These are phyloP conservation scores for Tetragnatha montana DNA, from an alignment of 2,888 invertebrate genomes.

Conservation along the genomic window DNA sequence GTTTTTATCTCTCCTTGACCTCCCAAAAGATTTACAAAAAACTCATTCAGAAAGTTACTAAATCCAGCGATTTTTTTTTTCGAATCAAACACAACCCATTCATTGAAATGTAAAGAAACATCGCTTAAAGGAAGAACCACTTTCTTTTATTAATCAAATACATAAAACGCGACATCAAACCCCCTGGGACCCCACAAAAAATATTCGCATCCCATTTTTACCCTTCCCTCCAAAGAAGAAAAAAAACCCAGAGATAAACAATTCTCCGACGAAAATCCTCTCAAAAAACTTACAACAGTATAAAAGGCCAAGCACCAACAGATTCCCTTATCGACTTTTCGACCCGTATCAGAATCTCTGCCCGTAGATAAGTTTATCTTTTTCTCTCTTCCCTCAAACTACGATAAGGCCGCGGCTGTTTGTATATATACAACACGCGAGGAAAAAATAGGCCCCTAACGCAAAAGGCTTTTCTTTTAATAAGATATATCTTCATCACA, in stretches of 20 bases:
- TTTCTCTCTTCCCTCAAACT: neutral
- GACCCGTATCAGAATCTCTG: slow-evolving; percentile 38
- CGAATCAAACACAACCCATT: neutral
- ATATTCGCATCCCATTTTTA: neutral
- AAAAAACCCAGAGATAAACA: neutral
- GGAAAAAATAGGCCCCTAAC: slow-evolving; percentile 31
- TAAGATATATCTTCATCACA: slow-evolving; percentile 63
- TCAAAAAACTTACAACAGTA: neutral
- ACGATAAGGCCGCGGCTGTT: neutral
- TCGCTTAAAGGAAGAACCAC: neutral
- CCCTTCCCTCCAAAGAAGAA: neutral
- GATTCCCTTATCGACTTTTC: slow-evolving; percentile 31
- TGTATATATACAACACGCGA: neutral
- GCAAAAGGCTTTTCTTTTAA: slow-evolving; percentile 52
- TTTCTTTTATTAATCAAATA: neutral
- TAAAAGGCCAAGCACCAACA: slow-evolving; percentile 3
- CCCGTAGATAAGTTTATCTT: slow-evolving; percentile 21
- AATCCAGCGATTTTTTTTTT: too few relatives aligned
- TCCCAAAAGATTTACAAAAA: too few relatives aligned
- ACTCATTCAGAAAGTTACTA: too few relatives aligned
- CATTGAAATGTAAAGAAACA: neutral
- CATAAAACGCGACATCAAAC: neutral
- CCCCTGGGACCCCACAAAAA: neutral
- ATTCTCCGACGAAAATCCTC: neutral
- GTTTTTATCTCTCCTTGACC: too few relatives aligned